These are phyloP conservation scores for Microchrysa polita DNA, from an alignment of 2,888 invertebrate genomes.

Conservation along the genomic window DNA sequence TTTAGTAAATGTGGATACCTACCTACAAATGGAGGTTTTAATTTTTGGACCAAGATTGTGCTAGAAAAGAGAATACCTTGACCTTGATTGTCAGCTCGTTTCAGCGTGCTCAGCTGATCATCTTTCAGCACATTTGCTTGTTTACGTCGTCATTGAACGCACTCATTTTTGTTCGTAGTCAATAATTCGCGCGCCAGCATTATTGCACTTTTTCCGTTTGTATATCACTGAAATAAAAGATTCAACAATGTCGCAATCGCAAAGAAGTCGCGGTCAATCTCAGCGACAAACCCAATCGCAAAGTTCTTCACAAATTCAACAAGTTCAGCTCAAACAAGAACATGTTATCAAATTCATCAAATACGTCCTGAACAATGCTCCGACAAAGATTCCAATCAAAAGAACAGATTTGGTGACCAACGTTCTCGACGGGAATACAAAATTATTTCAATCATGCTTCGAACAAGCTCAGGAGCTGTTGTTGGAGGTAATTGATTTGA, in stretches of 20 bases:
- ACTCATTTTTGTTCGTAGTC: too few species aligned
- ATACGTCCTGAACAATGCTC: conserved; percentile 54
- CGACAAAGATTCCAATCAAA: conserved; percentile 54
- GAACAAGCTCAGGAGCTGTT: conserved; percentile 50
- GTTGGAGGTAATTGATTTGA: conserved; percentile 50
- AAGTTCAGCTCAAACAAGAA: neutral
- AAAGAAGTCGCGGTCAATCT: too few species aligned
- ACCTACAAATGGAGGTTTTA: too few species aligned
- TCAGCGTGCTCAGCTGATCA: too few species aligned
- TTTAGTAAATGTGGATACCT: neutral
- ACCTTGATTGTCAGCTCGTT: too few species aligned
- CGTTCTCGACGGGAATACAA: conserved; percentile 50
- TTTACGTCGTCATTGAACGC: neutral
- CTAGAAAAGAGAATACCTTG: too few species aligned
- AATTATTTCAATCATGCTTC: conserved; percentile 50
- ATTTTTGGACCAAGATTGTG: too few species aligned
- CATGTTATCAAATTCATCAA: conserved; percentile 46
- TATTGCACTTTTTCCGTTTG: too few species aligned
- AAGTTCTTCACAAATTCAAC: neutral
- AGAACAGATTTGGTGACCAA: conserved; percentile 52
- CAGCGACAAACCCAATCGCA: neutral
- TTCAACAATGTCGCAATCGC: too few species aligned
- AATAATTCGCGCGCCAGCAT: too few species aligned
- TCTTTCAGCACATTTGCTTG: too few species aligned
- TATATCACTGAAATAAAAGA: too few species aligned